A percentile compares a stretch with the other conserved stretches of the same genome.
Conservation (phyloP, 2,113 vertebrate genomes). For the Hemichromis elongatus region DNA sequence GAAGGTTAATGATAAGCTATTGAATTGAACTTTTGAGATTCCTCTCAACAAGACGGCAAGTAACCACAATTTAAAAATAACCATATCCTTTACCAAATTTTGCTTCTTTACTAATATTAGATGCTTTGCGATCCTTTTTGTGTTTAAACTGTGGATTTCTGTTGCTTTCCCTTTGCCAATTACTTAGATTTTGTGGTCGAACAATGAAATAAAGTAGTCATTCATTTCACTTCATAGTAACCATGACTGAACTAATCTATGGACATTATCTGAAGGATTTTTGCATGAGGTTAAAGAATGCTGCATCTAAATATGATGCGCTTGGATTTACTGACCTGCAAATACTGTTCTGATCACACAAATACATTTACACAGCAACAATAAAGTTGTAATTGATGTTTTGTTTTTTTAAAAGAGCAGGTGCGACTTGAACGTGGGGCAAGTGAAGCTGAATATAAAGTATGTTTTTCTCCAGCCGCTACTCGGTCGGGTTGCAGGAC, state of each 20-base stretch:
- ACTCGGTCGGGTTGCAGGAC: neutral
- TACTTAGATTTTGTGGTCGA: neutral
- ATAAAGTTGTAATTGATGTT: neutral
- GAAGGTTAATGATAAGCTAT: neutral
- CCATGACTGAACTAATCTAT: neutral
- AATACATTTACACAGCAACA: neutral
- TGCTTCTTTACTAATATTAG: fast-evolving
- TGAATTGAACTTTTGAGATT: neutral
- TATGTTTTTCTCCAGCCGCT: neutral
- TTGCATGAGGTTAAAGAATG: neutral
- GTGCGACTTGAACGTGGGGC: too few relatives aligned
- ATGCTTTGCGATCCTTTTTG: neutral
- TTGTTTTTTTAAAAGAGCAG: neutral
- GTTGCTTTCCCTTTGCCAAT: neutral
- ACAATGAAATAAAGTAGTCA: neutral
- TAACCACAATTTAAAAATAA: neutral
- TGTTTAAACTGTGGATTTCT: neutral
- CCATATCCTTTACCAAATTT: neutral
- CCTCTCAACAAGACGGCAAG: neutral
- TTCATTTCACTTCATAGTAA: neutral
- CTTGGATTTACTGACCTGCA: neutral
- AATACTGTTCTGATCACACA: neutral
- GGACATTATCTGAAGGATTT: neutral
- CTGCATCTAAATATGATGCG: neutral
- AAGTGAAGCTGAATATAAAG: too few relatives aligned